Percentiles rank a stretch among this genome's conserved stretches.
Evolutionary conservation across 2,888 invertebrate genomes (phyloP).

Genomic region (Oxyteleia sp.): DNA sequence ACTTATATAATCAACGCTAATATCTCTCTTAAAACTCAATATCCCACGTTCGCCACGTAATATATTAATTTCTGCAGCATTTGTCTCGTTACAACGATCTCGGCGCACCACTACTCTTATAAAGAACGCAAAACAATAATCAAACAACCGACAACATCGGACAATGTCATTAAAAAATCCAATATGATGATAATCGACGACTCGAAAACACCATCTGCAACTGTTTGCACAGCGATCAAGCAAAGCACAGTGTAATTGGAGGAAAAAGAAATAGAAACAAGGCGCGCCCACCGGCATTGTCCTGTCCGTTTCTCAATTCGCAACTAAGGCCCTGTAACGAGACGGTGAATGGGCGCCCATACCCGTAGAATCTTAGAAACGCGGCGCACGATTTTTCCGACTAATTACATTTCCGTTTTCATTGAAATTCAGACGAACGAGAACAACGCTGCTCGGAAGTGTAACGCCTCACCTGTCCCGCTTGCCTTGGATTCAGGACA

Average conservation of each 20-base stretch:
- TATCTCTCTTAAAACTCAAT: conserved; percentile 48
- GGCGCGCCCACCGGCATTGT: conserved; percentile 83
- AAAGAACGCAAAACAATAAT: conserved; percentile 41
- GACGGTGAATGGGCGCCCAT: conserved; percentile 51
- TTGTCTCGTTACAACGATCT: conserved; percentile 35
- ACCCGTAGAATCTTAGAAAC: conserved; percentile 58
- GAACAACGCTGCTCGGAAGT: conserved; percentile 56
- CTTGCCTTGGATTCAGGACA: conserved; percentile 37
- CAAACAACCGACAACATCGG: conserved; percentile 16
- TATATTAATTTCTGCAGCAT: conserved; percentile 56
- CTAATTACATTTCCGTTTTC: conserved; percentile 68
- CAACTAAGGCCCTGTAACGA: conserved; percentile 55
- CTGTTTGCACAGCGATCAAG: conserved; percentile 56
- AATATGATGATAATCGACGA: conserved; percentile 53
- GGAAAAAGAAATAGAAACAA: conserved; percentile 78
- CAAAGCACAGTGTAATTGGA: conserved; percentile 41
- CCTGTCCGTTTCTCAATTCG: conserved; percentile 76
- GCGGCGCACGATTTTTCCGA: conserved; percentile 59
- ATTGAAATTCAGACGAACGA: conserved; percentile 47
- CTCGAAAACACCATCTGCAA: conserved; percentile 64
- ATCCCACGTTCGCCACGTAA: conserved; percentile 55
- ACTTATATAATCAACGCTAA: conserved; percentile 57
- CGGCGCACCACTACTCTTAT: conserved; percentile 1
- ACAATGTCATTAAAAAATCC: conserved; percentile 46
- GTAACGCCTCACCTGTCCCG: conserved; percentile 36